Percentiles rank a stretch among this genome's conserved stretches.
Conservation (phyloP, 2,113 vertebrate species). For the Nymphicus hollandicus region DNA sequence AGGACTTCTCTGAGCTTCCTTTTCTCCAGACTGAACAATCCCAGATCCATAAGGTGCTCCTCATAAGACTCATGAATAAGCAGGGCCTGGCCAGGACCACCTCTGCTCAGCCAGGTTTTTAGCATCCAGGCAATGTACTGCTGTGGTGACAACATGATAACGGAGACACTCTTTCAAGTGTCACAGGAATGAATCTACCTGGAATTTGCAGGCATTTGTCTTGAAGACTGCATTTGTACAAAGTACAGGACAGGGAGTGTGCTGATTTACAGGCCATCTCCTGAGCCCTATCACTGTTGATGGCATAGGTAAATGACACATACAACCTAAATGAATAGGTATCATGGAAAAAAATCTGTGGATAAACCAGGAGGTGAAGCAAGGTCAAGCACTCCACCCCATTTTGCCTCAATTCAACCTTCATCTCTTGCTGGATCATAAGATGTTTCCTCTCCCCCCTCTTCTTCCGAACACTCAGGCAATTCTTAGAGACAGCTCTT, state of each 20-base stretch:
- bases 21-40: not conserved
- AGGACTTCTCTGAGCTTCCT: not conserved
- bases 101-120: not conserved
- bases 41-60: not conserved
- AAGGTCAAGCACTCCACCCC: not conserved
- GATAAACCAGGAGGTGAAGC: not conserved
- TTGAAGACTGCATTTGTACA: not conserved
- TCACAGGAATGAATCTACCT: not conserved
- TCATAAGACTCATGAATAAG: not conserved
- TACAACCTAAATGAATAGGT: not conserved
- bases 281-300: not conserved
- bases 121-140: not conserved
- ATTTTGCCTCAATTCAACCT: not conserved
- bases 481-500: not conserved
- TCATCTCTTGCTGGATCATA: not conserved
- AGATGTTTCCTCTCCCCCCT: not conserved
- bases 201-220: not conserved
- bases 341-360: not conserved
- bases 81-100: not conserved
- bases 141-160: not conserved
- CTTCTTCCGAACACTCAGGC: accelerated
- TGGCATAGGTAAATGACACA: not conserved
- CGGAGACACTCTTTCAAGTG: not conserved
- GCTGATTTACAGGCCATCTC: not conserved
- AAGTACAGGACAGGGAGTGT: not conserved